Evolutionary conservation across 2,888 invertebrate species (phyloP).

Genomic region (Drosophila ochracea): DNA sequence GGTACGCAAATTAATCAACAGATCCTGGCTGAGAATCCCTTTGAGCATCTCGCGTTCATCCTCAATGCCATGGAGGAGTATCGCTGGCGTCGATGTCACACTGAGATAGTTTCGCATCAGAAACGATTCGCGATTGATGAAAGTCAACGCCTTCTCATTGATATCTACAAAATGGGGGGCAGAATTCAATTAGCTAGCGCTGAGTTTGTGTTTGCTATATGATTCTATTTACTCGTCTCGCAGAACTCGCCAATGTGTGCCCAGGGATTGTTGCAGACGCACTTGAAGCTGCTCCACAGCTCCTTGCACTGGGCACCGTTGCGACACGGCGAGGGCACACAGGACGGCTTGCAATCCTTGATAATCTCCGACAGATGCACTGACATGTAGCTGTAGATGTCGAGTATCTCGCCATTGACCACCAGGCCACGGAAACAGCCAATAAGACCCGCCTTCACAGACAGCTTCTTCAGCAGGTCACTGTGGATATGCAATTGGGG

Average conservation of each 20-base stretch:
- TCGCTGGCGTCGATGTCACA: constrained; percentile 86
- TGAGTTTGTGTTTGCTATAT: too few relatives aligned
- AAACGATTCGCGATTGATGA: constrained; percentile 92
- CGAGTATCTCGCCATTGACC: constrained; percentile 95
- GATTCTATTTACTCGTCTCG: constrained; percentile 92
- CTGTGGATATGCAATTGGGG: constrained; percentile 85
- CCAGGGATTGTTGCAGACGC: constrained; percentile 96
- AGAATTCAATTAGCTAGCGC: background rate
- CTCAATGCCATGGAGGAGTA: constrained; percentile 82
- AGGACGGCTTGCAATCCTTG: constrained; percentile 96
- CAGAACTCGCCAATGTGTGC: constrained; percentile 96
- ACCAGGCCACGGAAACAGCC: constrained; percentile 97
- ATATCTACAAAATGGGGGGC: constrained; percentile 89
- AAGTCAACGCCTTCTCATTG: constrained; percentile 94
- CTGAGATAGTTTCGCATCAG: constrained; percentile 92
- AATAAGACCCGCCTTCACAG: constrained; percentile 94
- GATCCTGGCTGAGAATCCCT: constrained; percentile 91
- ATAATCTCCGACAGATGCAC: constrained; percentile 96
- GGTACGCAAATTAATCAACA: constrained; percentile 95
- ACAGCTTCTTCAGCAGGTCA: constrained; percentile 92
- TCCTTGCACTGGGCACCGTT: constrained; percentile 96
- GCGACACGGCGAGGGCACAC: constrained; percentile 96
- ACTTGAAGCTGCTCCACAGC: constrained; percentile 96
- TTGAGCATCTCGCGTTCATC: constrained; percentile 87
- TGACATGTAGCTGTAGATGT: constrained; percentile 96